Conservation (phyloP, 2,888 invertebrate species). For the Epirrhoe alternata region DNA sequence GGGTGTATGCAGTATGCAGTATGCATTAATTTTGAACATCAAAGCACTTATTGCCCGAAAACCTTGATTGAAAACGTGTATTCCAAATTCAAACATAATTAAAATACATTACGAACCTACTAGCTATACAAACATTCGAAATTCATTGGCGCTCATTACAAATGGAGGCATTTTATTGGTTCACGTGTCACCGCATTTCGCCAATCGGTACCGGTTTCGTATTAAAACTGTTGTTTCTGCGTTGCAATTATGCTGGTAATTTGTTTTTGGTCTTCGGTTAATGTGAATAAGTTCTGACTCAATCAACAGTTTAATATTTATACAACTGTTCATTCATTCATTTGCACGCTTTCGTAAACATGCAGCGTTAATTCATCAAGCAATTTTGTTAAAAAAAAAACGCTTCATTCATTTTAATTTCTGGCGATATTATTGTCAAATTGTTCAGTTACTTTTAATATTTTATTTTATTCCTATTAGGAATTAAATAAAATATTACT, state of each 20-base stretch:
- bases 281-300: constrained; percentile 1
- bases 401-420: no score
- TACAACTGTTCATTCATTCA: neutral
- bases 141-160: constrained; percentile 41
- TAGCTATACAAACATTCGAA: constrained; percentile 35
- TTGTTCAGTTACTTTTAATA: no score
- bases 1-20: constrained; percentile 36
- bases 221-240: constrained; percentile 7
- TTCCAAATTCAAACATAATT: constrained; percentile 54
- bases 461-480: no score
- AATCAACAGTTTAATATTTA: neutral
- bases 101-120: constrained; percentile 41
- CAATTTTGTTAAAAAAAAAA: no score
- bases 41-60: constrained; percentile 49
- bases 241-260: constrained; percentile 14
- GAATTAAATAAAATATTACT: neutral
- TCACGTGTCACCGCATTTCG: constrained; percentile 2
- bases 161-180: constrained; percentile 21
- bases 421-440: no score
- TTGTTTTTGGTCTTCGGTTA: constrained; percentile 11
- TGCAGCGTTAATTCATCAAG: no score
- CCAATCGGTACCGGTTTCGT: constrained; percentile 18
- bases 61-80: constrained; percentile 53
- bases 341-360: neutral
- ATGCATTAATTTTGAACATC: constrained; percentile 48